A percentile compares a stretch with the other conserved stretches of the same genome.
Conservation (phyloP, 2,888 invertebrate genomes). For the Abrostola triplasia region DNA sequence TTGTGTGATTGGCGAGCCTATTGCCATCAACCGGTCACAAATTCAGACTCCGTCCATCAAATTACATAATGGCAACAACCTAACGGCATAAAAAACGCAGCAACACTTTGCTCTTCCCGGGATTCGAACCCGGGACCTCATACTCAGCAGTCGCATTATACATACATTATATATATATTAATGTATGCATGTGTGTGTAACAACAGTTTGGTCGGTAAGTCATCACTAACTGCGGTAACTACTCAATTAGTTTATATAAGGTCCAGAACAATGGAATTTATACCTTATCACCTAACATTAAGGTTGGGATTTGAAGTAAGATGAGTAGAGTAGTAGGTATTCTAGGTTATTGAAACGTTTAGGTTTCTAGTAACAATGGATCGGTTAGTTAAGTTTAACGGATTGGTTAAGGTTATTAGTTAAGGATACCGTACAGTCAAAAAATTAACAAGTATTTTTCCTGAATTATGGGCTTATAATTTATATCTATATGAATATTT, state of each 20-base stretch:
- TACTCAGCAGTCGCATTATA: too few species aligned
- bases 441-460: not conserved
- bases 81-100: too few species aligned
- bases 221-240: slow-evolving; percentile 30
- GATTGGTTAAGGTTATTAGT: not conserved
- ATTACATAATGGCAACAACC: too few species aligned
- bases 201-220: slow-evolving; percentile 20
- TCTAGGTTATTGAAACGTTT: slow-evolving; percentile 24
- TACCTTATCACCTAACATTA: not conserved
- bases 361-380: slow-evolving; percentile 23
- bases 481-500: too few species aligned
- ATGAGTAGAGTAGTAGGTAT: slow-evolving; percentile 4
- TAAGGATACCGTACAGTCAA: not conserved
- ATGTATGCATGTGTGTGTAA: too few species aligned
- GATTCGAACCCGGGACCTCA: too few species aligned
- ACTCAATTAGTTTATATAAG: slow-evolving; percentile 38
- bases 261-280: not conserved
- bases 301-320: slow-evolving; percentile 9
- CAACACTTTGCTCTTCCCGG: too few species aligned
- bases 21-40: too few species aligned
- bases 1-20: too few species aligned
- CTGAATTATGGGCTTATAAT: too few species aligned
- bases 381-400: not conserved
- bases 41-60: too few species aligned
- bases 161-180: too few species aligned